These are phyloP conservation scores for Mesitornis unicolor DNA, from an alignment of 2,113 vertebrate genomes.

Conservation along the genomic window DNA sequence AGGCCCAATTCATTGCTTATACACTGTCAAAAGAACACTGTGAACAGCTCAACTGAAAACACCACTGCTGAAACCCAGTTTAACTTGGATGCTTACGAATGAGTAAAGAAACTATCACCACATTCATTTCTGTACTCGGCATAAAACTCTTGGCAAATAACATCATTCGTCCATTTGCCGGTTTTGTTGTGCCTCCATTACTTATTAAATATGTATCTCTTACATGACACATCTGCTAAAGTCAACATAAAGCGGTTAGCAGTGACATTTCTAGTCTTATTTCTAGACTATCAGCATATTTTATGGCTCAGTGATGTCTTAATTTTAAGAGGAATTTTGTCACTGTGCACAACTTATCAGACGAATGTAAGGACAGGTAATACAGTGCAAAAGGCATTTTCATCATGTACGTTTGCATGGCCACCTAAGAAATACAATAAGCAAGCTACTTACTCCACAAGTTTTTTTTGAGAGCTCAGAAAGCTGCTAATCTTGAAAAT, in stretches of 20 bases:
- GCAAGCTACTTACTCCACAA: not conserved
- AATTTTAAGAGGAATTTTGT: not conserved
- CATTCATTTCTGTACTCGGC: not conserved
- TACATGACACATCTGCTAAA: not conserved
- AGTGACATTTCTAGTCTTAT: not conserved
- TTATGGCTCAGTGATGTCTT: not conserved
- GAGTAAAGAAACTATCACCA: not conserved
- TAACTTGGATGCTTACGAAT: not conserved
- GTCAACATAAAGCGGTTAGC: not conserved
- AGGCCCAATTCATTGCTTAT: not conserved
- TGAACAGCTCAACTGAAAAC: not conserved
- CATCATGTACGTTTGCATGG: not conserved
- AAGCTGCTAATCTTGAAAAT: not conserved
- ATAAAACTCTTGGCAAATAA: not conserved
- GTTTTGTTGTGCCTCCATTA: not conserved
- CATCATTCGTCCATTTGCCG: not conserved
- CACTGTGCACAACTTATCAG: not conserved
- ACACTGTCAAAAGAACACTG: not conserved
- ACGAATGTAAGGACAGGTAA: not conserved
- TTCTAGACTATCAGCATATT: not conserved
- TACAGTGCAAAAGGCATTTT: fast-evolving
- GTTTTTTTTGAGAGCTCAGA: not conserved
- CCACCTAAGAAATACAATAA: fast-evolving
- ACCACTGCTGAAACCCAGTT: not conserved
- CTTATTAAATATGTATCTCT: not conserved